Base-by-base conservation (phyloP, 2,113 vertebrate genomes). In the Eclectus roratus region DNA sequence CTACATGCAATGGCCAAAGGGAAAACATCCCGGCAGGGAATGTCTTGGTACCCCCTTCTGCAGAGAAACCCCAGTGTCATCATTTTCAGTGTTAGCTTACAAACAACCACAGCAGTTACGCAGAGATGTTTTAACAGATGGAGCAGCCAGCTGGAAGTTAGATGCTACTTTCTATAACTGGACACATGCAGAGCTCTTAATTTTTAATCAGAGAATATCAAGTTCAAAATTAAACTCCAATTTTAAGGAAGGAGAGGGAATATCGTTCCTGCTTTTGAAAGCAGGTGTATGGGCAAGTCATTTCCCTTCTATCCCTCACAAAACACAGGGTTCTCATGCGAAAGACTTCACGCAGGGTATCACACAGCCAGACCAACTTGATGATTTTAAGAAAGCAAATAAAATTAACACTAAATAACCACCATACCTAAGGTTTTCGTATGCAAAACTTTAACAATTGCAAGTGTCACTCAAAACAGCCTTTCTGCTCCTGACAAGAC, bases 161-260 rank as follows among this genome's bases (percentile, higher is more conserved):
- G 49, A 39, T 27, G 35, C 58, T 27, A 1, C 87, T 63, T 87
- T 61, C 53, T 49, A 16, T 82, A 88, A 55, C 94, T 83, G 93
- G 81, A 96, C 89, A 87, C 93, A 92, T 37, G 79, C 52, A 80
- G 94, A 91, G 93, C 49, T 77, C 91, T 94, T 88, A 77, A 92
- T 82, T 92, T 96, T 94, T 95, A 93, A 97, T 96, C 91, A 77
- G 84, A 77, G 66, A 80, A 92, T 35, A 66, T 87, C 94, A 94
- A 65, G 63, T 78, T 89, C 50, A 82, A 83, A 70, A 83, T 80
- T 65, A 47, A 35, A 85, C 55, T 64, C 46, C 12, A 49, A 68
- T 92, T 81, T 89, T 53, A 76, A 92, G 70, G 81, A 81, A 85
- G 80, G 65, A 31, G 85, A 93, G 46, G 50, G 52, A 89, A 61